Evolutionary conservation across 2,113 vertebrate genomes (phyloP).

Genomic region (Columbina picui): DNA sequence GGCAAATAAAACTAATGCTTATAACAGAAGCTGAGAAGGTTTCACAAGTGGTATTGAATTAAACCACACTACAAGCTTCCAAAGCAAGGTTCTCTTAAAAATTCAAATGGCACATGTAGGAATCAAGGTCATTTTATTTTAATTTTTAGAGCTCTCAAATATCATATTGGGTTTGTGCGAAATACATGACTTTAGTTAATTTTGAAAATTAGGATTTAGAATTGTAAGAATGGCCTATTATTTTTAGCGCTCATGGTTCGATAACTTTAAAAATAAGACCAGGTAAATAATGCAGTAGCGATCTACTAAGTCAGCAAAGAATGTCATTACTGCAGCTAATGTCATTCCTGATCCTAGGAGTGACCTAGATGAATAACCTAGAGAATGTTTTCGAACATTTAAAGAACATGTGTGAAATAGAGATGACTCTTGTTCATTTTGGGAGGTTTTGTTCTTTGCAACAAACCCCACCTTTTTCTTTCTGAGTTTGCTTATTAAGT

Average conservation of each 20-base stretch:
- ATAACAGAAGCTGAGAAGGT: not conserved
- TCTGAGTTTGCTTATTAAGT: not conserved
- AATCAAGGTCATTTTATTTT: not conserved
- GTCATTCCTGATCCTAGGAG: not conserved
- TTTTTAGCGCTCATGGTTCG: not conserved
- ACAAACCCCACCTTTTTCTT: not conserved
- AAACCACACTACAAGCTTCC: not conserved
- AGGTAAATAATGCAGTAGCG: not conserved
- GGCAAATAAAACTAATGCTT: not conserved
- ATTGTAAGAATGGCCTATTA: not conserved
- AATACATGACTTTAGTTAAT: not conserved
- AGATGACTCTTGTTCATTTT: not conserved
- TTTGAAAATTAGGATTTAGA: not conserved
- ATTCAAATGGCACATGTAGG: not conserved
- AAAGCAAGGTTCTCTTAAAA: not conserved
- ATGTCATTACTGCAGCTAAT: not conserved
- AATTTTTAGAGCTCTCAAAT: not conserved
- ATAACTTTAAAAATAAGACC: not conserved
- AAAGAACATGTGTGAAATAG: not conserved
- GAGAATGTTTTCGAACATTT: not conserved
- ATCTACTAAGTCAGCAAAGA: not conserved
- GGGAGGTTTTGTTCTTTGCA: not conserved
- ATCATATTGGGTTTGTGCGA: not conserved
- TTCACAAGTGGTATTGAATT: not conserved
- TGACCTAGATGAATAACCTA: not conserved